A percentile compares a stretch with the other conserved stretches of the same genome.
Evolutionary conservation across 1,140 invertebrate genomes (phyloP).

Genomic region (Atta colombica): DNA sequence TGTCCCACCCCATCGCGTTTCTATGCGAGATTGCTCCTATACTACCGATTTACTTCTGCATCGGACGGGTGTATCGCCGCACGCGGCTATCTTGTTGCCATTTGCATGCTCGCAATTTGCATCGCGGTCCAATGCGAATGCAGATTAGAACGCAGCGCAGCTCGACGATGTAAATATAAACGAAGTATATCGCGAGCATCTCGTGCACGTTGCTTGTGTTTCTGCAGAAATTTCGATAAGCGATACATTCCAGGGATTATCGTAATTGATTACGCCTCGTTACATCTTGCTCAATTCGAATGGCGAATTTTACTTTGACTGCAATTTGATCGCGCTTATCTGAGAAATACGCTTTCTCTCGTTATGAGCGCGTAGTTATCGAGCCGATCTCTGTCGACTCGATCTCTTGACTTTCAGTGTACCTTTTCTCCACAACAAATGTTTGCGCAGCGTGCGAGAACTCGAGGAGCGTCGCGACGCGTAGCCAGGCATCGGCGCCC

Average conservation of each 20-base stretch:
- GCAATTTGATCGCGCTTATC: background rate
- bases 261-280: conserved; percentile 22
- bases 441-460: conserved; percentile 39
- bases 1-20: background rate
- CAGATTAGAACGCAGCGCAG: conserved; percentile 43
- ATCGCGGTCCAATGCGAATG: conserved; percentile 63
- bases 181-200: conserved; percentile 20
- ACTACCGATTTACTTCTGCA: conserved; percentile 17
- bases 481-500: conserved; percentile 74
- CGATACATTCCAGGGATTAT: background rate
- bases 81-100: conserved; percentile 54
- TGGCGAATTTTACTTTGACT: background rate
- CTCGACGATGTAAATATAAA: conserved; percentile 46
- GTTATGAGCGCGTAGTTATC: background rate
- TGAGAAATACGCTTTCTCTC: conserved; percentile 3
- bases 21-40: conserved; percentile 15
- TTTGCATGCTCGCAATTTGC: conserved; percentile 74
- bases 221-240: conserved; percentile 23
- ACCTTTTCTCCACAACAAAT: conserved; percentile 42
- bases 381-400: background rate
- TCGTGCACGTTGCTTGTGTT: background rate
- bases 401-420: background rate
- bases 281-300: background rate
- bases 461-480: conserved; percentile 70
- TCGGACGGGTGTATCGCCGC: conserved; percentile 25